Conservation (phyloP, 2,888 invertebrate genomes). For the Lordiphosa andalusiaca region DNA sequence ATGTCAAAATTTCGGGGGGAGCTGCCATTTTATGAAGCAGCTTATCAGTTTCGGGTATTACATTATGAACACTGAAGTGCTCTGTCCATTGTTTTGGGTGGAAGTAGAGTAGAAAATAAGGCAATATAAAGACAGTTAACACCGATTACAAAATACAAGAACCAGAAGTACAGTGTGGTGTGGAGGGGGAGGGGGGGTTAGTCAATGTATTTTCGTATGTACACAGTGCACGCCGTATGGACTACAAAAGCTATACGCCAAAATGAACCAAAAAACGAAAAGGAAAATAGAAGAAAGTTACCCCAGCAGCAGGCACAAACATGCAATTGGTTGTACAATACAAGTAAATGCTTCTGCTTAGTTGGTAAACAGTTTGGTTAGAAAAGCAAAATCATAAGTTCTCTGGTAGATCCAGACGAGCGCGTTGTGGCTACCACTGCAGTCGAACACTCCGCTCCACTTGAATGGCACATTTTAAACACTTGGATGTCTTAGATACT, state of each 20-base stretch:
- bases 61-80: constrained; percentile 79
- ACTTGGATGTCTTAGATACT: no score
- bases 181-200: constrained; percentile 49
- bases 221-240: constrained; percentile 51
- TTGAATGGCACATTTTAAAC: no score
- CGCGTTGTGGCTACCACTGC: constrained; percentile 4
- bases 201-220: constrained; percentile 36
- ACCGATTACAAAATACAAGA: constrained; percentile 58
- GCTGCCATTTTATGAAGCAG: constrained; percentile 71
- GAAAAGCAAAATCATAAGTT: constrained; percentile 39
- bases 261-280: constrained; percentile 12
- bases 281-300: no score
- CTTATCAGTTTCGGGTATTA: constrained; percentile 74
- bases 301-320: constrained; percentile 72
- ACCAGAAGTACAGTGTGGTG: constrained; percentile 31
- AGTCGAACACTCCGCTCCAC: neutral
- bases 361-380: constrained; percentile 25
- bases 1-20: constrained; percentile 40
- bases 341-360: constrained; percentile 46
- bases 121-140: constrained; percentile 73
- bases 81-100: constrained; percentile 51
- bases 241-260: constrained; percentile 67
- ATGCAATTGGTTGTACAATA: constrained; percentile 53
- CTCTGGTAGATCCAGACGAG: constrained; percentile 13
- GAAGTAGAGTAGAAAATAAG: constrained; percentile 70